Base-by-base conservation (phyloP, 2,797 vertebrate species). In the Champsocephalus gunnari region DNA sequence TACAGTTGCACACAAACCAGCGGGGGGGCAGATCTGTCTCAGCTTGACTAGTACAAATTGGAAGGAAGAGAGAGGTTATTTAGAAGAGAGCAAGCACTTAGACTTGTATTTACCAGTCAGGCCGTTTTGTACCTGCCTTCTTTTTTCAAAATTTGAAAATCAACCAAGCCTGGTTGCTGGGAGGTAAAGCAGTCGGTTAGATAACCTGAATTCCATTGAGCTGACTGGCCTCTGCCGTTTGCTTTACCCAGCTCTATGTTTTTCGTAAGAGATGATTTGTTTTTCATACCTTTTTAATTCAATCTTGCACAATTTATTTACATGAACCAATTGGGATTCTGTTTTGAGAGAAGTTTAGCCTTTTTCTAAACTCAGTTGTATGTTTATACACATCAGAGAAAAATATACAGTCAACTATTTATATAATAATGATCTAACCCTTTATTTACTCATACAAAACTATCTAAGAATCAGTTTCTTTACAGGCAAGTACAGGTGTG, bases 171-270 rank as follows among this genome's bases (percentile, higher is more conserved):
- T 8, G 44, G 28, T 67, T 4, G 5, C 54, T 16, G 9, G 12
- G 43, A 66, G 9, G 6, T 77, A 38, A 34, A 78, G 53, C 70
- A 66, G 74, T 55, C 41, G 14, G 73, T 78, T 45, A 21, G 77
- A 87, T 89, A 51, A 74, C n/a, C 80, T 66, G 77, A 82, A 92
- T 90, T 92, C 92, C 90, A 75, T 71, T 85, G 61, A 59, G 66
- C 55, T 90, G 87, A 92, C 85, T 79, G 7, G 34, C 34, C 64
- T 71, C 32, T 10, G 45, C 76, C 66, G 66, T 72, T 12, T 38
- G 60, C 41, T 14, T 77, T 85, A 82, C 24, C 16, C 34, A 38
- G 45, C 60, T 70, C 49, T 12, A 61, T 80, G 82, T 84, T 85
- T 81, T 86, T 75, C 45, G 68, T 75, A 38, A 38, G 34, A 38